Evolutionary conservation across 2,888 invertebrate genomes (phyloP).

Genomic region (Drosophila subsilvestris): DNA sequence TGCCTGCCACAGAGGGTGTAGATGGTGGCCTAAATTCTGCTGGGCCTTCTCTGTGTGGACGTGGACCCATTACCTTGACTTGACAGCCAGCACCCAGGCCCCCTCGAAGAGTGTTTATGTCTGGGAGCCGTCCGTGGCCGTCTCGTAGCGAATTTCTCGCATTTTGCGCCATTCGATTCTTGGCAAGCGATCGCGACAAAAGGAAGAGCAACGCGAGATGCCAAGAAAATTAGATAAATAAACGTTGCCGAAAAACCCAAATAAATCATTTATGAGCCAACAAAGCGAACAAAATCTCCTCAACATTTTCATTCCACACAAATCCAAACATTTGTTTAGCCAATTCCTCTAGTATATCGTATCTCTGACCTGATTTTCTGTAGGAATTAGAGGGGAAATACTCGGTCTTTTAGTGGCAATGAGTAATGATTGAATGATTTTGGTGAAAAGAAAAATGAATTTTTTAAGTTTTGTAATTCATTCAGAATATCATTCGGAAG

Average conservation of each 20-base stretch:
- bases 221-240: constrained; percentile 73
- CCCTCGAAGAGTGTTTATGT: constrained; percentile 61
- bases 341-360: constrained; percentile 10
- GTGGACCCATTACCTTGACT: constrained; percentile 43
- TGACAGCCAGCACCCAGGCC: constrained; percentile 32
- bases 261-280: constrained; percentile 64
- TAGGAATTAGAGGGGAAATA: constrained; percentile 4
- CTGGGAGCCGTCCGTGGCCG: constrained; percentile 38
- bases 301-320: constrained; percentile 45
- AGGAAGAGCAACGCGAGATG: constrained; percentile 43
- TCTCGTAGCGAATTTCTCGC: constrained; percentile 49
- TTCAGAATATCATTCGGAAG: constrained; percentile 3
- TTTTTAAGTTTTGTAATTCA: constrained; percentile 24
- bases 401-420: constrained; percentile 39
- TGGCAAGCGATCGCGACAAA: constrained; percentile 64
- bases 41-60: constrained; percentile 25
- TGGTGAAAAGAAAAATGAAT: background rate
- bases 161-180: constrained; percentile 67
- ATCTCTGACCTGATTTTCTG: constrained; percentile 43
- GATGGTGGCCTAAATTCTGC: constrained; percentile 29
- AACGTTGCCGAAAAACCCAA: constrained; percentile 61
- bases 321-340: constrained; percentile 61
- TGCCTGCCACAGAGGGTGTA: background rate
- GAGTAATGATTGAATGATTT: constrained; percentile 35
- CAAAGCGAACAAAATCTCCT: constrained; percentile 38